These are phyloP conservation scores for Gryllus longicercus DNA, from an alignment of 2,888 invertebrate species.

Conservation along the genomic window DNA sequence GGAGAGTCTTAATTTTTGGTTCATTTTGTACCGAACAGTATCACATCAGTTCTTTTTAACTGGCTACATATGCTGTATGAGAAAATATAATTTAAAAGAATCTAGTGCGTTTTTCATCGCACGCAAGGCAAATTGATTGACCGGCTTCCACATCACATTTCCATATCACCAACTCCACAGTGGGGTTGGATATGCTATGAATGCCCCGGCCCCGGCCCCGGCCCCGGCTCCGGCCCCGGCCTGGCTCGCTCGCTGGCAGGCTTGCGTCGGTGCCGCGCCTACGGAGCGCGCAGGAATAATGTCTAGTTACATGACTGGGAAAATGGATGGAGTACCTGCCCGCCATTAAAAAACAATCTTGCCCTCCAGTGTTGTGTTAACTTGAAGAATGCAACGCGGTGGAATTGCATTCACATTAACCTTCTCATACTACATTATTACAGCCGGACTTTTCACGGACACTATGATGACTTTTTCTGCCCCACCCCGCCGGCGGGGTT, in stretches of 20 bases:
- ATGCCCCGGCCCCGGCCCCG: background rate
- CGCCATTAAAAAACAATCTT: conserved; percentile 17
- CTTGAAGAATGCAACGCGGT: conserved; percentile 2
- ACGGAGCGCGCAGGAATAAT: background rate
- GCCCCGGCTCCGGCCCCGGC: background rate
- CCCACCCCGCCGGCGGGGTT: background rate
- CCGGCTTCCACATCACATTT: no score
- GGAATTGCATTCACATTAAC: conserved; percentile 17
- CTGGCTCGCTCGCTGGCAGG: background rate
- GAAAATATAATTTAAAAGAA: no score
- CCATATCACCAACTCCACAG: no score
- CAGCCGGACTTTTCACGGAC: background rate
- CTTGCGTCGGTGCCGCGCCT: background rate
- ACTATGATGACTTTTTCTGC: background rate
- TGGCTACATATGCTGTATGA: no score
- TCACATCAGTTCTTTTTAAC: no score
- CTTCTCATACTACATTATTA: background rate
- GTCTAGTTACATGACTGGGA: conserved; percentile 17
- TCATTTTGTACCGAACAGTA: no score
- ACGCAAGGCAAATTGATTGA: no score
- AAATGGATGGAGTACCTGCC: background rate
- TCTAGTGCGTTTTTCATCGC: no score
- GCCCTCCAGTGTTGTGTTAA: conserved; percentile 8
- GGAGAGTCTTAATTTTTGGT: no score
- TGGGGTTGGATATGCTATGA: no score